These are phyloP conservation scores for Poicephalus gulielmi DNA, from an alignment of 2,113 vertebrate species.

Conservation along the genomic window DNA sequence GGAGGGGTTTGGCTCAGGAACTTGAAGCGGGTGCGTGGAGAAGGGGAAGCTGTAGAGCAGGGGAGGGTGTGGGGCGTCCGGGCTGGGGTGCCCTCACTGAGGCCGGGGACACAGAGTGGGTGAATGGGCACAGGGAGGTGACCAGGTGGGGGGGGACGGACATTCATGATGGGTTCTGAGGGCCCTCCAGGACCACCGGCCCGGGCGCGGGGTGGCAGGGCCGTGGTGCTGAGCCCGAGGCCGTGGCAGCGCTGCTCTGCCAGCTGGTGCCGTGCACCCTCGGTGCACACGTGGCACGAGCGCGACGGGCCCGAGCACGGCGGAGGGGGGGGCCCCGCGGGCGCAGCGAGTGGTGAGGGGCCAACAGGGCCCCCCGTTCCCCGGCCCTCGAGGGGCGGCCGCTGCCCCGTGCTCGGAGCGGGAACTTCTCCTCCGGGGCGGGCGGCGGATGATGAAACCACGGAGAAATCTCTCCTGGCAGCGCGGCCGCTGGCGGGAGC, in stretches of 20 bases:
- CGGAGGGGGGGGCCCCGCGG: not conserved
- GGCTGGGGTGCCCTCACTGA: not conserved
- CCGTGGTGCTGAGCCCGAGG: not conserved
- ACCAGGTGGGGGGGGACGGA: no score
- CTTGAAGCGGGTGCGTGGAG: not conserved
- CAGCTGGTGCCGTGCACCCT: slow-evolving; percentile 48
- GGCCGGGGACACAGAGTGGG: not conserved
- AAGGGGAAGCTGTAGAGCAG: not conserved
- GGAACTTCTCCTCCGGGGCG: slow-evolving; percentile 32
- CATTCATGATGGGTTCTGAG: not conserved
- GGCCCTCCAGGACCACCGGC: not conserved
- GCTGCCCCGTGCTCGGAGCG: not conserved
- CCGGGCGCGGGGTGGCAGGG: not conserved
- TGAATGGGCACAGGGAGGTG: not conserved
- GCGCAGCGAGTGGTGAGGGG: not conserved
- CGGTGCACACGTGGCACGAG: slow-evolving; percentile 52
- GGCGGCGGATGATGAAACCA: slow-evolving; percentile 66
- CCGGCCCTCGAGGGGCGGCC: not conserved
- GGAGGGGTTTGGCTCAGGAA: not conserved
- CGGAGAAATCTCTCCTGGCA: slow-evolving; percentile 61
- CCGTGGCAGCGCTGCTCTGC: not conserved
- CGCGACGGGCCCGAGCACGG: not conserved
- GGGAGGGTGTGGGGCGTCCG: not conserved
- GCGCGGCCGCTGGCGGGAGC: slow-evolving; percentile 46
- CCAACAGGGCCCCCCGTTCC: not conserved